Base-by-base conservation (phyloP, 1,140 invertebrate genomes). In the Cylas formicarius region DNA sequence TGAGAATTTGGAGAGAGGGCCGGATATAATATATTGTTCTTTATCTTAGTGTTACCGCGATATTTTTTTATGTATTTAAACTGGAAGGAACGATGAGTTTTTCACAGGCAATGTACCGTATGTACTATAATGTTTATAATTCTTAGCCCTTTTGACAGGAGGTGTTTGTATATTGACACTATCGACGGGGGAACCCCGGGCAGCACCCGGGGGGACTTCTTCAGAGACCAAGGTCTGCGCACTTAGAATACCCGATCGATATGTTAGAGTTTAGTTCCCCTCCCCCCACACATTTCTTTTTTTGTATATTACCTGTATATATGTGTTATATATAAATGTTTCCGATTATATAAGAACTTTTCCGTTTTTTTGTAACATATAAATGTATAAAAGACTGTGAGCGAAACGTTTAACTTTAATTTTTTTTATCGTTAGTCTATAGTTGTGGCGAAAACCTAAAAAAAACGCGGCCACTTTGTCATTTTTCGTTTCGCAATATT, bases 241-340 rank as follows among this genome's bases (percentile, higher is more conserved):
- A n/a, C n/a, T n/a, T n/a, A n/a, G n/a, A n/a, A n/a, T n/a, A n/a
- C n/a, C n/a, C n/a, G n/a, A n/a, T n/a, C n/a, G n/a, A n/a, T n/a
- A n/a, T n/a, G n/a, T n/a, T n/a, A n/a, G n/a, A n/a, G n/a, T n/a
- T n/a, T n/a, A n/a, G n/a, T n/a, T n/a, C n/a, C n/a, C n/a, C n/a
- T n/a, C n/a, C n/a, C n/a, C n/a, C n/a, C n/a, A n/a, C n/a, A 36
- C 17, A 14, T 17, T 18, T 51, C 38, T 43, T 55, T 59, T 56
- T 57, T 50, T 59, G 55, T 57, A 59, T 55, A 55, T 50, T 54
- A 51, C 44, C 42, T 59, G 57, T 59, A 59, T 39, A 59, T 59
- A 59, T 51, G 48, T 59, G 54, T 59, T 57, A 43, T 36, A 48
- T n/a, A n/a, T 50, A 46, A 47, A 49, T 56, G 57, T 54, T 59